Evolutionary conservation across 2,113 vertebrate genomes (phyloP), one percentile per base, ranked within the genome.

Genomic region (Nycticorax nycticorax): DNA sequence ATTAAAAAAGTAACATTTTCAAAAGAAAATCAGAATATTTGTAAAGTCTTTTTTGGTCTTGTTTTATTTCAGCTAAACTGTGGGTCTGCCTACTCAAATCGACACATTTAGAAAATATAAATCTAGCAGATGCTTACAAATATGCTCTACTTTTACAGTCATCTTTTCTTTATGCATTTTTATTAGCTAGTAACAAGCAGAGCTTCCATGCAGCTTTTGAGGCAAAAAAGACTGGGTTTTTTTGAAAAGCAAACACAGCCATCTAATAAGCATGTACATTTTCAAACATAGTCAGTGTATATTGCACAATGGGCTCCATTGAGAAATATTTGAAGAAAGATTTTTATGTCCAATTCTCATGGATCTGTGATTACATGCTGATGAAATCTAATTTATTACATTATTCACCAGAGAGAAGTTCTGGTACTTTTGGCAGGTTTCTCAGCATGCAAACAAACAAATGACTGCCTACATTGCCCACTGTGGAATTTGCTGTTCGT

Each of bases 331-430:
- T 95, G 77, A 89, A 83, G 84, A 67, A 88, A 77, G 53, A 84
- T 64, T 92, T 91, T 92, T 83, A 77, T 77, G 88, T n/a, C 56
- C 64, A 73, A 1, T 90, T 92, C 75, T 95, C 71, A 26, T 45
- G 64, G 87, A 95, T 69, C 69, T 68, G 60, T 86, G 91, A 93
- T 83, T 91, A 82, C 37, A 71, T 23, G 35, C 47, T 64, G 89
- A 86, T 91, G 92, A 83, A 94, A 93, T 89, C 87, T 91, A 95
- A 96, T 97, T 94, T 96, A 97, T 94, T 95, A 76, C 87, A 86
- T 96, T 92, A 97, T 76, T 74, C 88, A 93, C 95, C 26, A 66
- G 94, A 96, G 94, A 78, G 50, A 78, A 71, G 32, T 94, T 88
- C 88, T 80, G 73, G 79, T 77, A 47, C 75, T 93, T 91, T 73